Evolutionary conservation across 30 jellyfish, hydroid and myxozoan species (phyloP).

Genomic region (Morbakka virulenta): DNA sequence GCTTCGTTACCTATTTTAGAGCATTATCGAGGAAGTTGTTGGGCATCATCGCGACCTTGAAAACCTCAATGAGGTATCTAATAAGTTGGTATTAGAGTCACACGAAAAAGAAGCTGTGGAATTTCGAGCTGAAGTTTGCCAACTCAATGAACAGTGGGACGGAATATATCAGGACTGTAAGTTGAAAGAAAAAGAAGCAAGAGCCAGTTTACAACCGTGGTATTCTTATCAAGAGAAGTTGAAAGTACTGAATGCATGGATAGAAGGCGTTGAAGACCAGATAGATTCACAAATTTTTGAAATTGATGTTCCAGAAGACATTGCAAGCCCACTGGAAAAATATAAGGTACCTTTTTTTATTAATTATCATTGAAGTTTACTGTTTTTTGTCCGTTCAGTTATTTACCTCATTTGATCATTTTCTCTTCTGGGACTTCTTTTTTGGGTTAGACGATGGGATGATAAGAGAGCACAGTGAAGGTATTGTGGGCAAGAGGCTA

Average conservation of each 20-base stretch:
- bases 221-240: conserved; percentile 58
- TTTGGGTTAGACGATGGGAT: no score
- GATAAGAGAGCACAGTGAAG: no score
- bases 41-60: conserved; percentile 45
- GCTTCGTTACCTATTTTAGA: no score
- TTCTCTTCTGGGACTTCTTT: no score
- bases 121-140: conserved; percentile 42
- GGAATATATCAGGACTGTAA: conserved; percentile 61
- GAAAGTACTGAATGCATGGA: conserved; percentile 29
- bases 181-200: conserved; percentile 49
- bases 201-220: conserved; percentile 64
- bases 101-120: conserved; percentile 72
- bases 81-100: conserved; percentile 17
- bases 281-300: neutral
- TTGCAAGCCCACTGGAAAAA: conserved; percentile 12
- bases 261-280: conserved; percentile 28
- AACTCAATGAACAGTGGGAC: conserved; percentile 78
- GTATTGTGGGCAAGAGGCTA: no score
- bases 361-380: neutral
- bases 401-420: no score
- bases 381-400: no score
- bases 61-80: conserved; percentile 13
- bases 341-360: conserved; percentile 16
- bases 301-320: conserved; percentile 14
- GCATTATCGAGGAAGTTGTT: conserved; percentile 48